Evolutionary conservation across 2,888 invertebrate genomes (phyloP), one percentile per base, ranked within the genome.

Genomic region (Trachelus stipa): DNA sequence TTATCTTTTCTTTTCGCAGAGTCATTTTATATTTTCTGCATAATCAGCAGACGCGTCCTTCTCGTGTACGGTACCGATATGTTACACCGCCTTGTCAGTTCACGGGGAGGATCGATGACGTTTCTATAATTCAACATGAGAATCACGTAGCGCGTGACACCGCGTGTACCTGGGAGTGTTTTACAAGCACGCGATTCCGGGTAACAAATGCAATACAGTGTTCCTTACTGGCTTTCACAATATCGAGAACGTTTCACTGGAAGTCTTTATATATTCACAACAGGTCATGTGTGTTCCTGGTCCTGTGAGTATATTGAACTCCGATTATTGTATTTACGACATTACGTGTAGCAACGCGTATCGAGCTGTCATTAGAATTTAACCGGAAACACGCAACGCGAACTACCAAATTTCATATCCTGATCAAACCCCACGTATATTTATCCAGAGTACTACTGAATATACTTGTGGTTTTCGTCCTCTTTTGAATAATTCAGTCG

Each of bases 261-360:
- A 12, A 34, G 71, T 30, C 34, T 71, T 71, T 30, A 71, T 30
- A 71, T 34, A 71, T 71, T 71, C 71, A 71, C 11, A 30, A 33
- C 71, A 30, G 71, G 71, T 71, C 34, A 2, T 56, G 23, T 56
- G 56, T 56, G 1, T 56, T 23, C 68, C 69, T 34, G 23, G 30
- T 75, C 40, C 71, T 23, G 71, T 69, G 79, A 77, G 81, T 80
- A 73, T 80, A 79, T 77, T 73, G 80, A 81, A 81, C 81, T 79
- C 34, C 71, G 80, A 81, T 80, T 76, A 75, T 56, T 77, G 79
- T 77, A 68, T 77, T 77, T 77, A 11, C 33, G 40, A 33, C 40
- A 68, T 68, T 56, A 71, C 76, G 75, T 37, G 69, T 76, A 68
- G 68, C 56, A 56, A 75, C 76, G 73, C 74, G 56, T 76, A 56